A percentile compares a stretch with the other conserved stretches of the same genome.
phyloP scores from a whole-genome alignment of 2,888 invertebrate genomes.

The Erannis defoliaria region DNA sequence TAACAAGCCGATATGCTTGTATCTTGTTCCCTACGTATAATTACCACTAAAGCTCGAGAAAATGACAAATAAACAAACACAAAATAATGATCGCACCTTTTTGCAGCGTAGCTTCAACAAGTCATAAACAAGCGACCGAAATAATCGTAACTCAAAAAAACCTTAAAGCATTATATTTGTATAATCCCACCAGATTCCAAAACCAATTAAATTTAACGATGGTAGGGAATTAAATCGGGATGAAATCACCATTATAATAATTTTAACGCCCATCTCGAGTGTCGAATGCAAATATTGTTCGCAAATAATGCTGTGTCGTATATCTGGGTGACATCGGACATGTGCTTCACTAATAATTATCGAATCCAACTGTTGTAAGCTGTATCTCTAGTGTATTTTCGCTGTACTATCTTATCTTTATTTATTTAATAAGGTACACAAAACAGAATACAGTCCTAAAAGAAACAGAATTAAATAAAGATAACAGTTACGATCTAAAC shows the following conservation, averaged over 20 bases:
- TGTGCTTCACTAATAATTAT: slow-evolving; percentile 45
- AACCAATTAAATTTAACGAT: slow-evolving; percentile 46
- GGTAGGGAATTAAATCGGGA: slow-evolving; percentile 17
- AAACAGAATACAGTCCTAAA: no score
- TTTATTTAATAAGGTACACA: no score
- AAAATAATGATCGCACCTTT: neutral
- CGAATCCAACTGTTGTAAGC: no score
- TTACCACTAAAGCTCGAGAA: neutral
- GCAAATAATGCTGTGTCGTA: slow-evolving; percentile 26
- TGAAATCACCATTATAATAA: slow-evolving; percentile 25
- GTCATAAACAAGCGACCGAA: slow-evolving; percentile 15
- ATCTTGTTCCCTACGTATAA: neutral
- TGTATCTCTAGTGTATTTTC: no score
- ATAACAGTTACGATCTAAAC: no score
- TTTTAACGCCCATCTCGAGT: slow-evolving; percentile 21
- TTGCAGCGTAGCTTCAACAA: neutral
- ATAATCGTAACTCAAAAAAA: slow-evolving; percentile 27
- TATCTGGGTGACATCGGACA: slow-evolving; percentile 32
- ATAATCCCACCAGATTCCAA: slow-evolving; percentile 34
- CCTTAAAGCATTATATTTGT: slow-evolving; percentile 33
- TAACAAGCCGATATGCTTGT: no score
- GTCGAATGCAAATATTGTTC: slow-evolving; percentile 14
- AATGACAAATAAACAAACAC: slow-evolving; percentile 5
- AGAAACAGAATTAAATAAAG: no score
- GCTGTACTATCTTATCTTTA: neutral